These are phyloP conservation scores for Malurus elegans DNA, from an alignment of 2,113 vertebrate genomes.

Conservation along the genomic window DNA sequence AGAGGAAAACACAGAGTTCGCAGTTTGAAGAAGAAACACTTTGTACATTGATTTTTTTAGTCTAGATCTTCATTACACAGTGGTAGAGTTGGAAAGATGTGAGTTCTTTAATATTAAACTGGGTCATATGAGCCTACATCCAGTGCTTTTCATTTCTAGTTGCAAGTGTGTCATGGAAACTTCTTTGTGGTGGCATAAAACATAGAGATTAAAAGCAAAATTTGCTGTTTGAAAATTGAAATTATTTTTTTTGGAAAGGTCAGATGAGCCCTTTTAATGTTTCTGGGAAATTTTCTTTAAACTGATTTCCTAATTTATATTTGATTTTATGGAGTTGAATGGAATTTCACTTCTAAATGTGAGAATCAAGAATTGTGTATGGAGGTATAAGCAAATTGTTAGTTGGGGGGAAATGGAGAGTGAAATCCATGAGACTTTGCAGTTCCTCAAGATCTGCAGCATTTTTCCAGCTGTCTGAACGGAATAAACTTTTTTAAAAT, in stretches of 20 bases:
- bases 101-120: not conserved
- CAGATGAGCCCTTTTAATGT: not conserved
- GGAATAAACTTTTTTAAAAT: not conserved
- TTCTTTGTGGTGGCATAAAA: not conserved
- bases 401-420: not conserved
- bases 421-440: not conserved
- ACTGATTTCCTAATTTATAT: not conserved
- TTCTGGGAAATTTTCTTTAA: not conserved
- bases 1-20: not conserved
- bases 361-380: rapidly evolving
- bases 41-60: not conserved
- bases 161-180: not conserved
- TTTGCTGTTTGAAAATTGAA: not conserved
- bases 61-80: not conserved
- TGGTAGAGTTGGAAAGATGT: not conserved
- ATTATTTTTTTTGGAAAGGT: not conserved
- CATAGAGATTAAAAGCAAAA: not conserved
- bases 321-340: not conserved
- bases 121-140: not conserved
- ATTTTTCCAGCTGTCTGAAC: not conserved
- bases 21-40: not conserved
- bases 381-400: not conserved
- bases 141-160: not conserved
- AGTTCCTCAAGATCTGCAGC: not conserved
- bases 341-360: not conserved